Evolutionary conservation across 2,113 vertebrate genomes (phyloP), one percentile per base, ranked within the genome.

Genomic region (Phylloscopus trochilus): DNA sequence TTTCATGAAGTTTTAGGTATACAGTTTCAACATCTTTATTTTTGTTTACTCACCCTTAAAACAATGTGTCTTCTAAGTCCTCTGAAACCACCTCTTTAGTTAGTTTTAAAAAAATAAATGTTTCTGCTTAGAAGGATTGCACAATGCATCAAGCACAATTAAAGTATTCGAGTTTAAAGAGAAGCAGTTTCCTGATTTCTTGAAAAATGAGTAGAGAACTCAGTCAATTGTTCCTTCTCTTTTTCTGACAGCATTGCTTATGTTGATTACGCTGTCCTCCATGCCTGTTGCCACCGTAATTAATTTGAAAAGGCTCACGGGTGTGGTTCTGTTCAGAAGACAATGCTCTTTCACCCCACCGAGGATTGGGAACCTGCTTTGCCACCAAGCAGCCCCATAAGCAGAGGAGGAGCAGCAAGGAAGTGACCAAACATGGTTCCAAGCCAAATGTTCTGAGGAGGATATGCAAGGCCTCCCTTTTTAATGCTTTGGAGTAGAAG

Each of bases 241-340:
- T 37, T 35, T 74, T 89, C 73, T 88, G 46, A 46, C 39, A 62
- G 5, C 10, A 14, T 24, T 46, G 14, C 44, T 73, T 52, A 26
- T 51, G 24, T 43, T 83, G 68, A 44, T 81, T 43, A 74, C 10
- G 21, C 22, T 62, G 41, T 70, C 13, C 21, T 76, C 46, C 55
- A 44, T 19, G 15, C 0, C 0, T 59, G 11, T 30, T 63, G 39
- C 33, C 60, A 49, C 24, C 5, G 41, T 51, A 62, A 62, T 26
- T 35, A 62, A 66, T 74, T 39, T 30, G 20, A 53, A 75, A 46
- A 62, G 31, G 37, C 27, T n/a, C 9, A 18, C 2, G 0, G 27
- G 16, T 24, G 8, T 58, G 46, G 14, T 35, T 93, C 31, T 17
- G 41, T 69, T 83, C 67, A 80, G 27, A 72, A 31, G 26, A 59